These are phyloP conservation scores for Musca domestica DNA, from an alignment of 1,140 invertebrate genomes.

Conservation along the genomic window DNA sequence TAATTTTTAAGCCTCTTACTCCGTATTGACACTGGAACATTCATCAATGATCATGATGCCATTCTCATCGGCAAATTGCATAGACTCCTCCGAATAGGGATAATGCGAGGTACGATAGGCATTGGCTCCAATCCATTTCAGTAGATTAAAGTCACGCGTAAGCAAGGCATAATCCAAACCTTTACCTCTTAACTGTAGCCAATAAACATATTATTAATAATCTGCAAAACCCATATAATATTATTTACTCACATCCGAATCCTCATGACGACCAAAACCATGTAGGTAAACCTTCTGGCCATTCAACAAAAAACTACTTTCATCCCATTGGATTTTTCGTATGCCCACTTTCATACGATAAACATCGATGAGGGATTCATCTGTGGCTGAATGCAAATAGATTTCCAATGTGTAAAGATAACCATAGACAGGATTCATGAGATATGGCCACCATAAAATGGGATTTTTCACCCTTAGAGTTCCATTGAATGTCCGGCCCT, in stretches of 20 bases:
- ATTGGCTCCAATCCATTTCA: constrained; percentile 94
- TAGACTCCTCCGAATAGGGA: constrained; percentile 96
- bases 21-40: constrained; percentile 88
- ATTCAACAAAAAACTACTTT: constrained; percentile 79
- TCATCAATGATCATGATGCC: constrained; percentile 98
- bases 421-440: constrained; percentile 76
- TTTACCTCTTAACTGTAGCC: constrained; percentile 78
- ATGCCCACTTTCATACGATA: constrained; percentile 86
- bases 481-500: constrained; percentile 45
- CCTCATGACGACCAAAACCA: constrained; percentile 94
- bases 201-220: neutral
- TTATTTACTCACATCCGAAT: constrained; percentile 71
- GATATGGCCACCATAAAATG: constrained; percentile 90
- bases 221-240: neutral
- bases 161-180: constrained; percentile 84
- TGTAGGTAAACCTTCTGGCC: constrained; percentile 81
- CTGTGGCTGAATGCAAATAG: constrained; percentile 26
- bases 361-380: constrained; percentile 63
- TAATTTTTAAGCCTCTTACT: constrained; percentile 56
- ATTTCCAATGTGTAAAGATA: constrained; percentile 72
- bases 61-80: constrained; percentile 88
- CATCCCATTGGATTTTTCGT: constrained; percentile 74
- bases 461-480: constrained; percentile 66
- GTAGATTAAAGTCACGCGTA: constrained; percentile 87
- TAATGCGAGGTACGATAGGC: constrained; percentile 97